Conservation (phyloP, 2,113 vertebrate genomes). For the Jacana jacana region DNA sequence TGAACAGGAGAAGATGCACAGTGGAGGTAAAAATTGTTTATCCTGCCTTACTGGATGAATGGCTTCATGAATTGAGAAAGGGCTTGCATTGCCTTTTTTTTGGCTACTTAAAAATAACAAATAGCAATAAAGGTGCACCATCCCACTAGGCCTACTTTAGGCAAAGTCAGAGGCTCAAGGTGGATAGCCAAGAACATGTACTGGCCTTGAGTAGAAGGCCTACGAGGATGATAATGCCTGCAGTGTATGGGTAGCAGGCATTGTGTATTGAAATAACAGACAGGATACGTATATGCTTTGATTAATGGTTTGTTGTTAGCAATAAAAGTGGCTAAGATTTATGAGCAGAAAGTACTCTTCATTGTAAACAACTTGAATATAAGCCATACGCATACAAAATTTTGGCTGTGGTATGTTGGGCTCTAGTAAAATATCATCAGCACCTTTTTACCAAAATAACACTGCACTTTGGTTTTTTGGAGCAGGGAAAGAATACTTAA, state of each 20-base stretch:
- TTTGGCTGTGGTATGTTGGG: background rate
- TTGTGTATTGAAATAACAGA: background rate
- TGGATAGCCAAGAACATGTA: slow-evolving; percentile 1
- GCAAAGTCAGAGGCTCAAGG: slow-evolving; percentile 52
- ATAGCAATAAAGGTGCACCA: slow-evolving; percentile 11
- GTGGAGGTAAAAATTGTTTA: slow-evolving; percentile 78
- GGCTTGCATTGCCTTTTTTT: slow-evolving; percentile 62
- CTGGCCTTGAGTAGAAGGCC: slow-evolving; percentile 52
- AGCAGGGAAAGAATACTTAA: background rate
- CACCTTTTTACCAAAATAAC: background rate
- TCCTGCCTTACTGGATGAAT: slow-evolving; percentile 69
- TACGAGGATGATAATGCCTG: background rate
- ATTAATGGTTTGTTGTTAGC: slow-evolving; percentile 2
- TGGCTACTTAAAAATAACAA: background rate
- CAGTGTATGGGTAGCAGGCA: background rate
- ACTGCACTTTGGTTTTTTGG: background rate
- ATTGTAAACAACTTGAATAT: background rate
- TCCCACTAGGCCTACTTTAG: slow-evolving; percentile 54
- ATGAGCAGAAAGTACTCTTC: slow-evolving; percentile 56
- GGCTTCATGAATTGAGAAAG: slow-evolving; percentile 69
- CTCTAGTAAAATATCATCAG: background rate
- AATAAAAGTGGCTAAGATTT: background rate
- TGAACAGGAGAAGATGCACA: slow-evolving; percentile 84
- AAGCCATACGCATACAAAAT: background rate
- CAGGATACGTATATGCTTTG: background rate